phyloP scores from a whole-genome alignment of 2,888 invertebrate genomes.

The Meteorus colon region DNA sequence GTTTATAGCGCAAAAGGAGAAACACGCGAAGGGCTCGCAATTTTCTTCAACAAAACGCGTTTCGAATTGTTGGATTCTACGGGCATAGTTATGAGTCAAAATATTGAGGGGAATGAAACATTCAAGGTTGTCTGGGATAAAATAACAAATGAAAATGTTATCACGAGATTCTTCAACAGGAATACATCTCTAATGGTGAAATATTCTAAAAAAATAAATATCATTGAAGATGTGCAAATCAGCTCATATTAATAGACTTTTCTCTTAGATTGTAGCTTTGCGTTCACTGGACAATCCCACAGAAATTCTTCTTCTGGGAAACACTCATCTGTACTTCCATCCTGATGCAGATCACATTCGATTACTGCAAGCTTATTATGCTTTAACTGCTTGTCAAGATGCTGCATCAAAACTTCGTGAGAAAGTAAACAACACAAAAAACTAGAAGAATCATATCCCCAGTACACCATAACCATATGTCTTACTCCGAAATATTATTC shows the following conservation, averaged over 20 bases:
- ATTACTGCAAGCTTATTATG: constrained; percentile 86
- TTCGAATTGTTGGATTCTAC: constrained; percentile 79
- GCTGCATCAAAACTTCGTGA: constrained; percentile 73
- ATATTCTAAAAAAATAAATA: neutral
- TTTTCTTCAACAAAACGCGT: constrained; percentile 82
- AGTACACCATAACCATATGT: neutral
- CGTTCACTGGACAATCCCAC: constrained; percentile 76
- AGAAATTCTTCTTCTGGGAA: constrained; percentile 82
- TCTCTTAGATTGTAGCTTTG: constrained; percentile 74
- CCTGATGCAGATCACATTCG: constrained; percentile 93
- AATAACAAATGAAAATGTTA: constrained; percentile 78
- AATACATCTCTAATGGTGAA: constrained; percentile 81
- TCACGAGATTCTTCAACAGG: constrained; percentile 77
- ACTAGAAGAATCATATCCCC: constrained; percentile 15
- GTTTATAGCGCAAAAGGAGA: constrained; percentile 82
- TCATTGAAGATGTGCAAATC: neutral
- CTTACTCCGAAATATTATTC: constrained; percentile 45
- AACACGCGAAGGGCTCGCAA: constrained; percentile 87
- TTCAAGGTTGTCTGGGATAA: constrained; percentile 78
- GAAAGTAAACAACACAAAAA: constrained; percentile 55
- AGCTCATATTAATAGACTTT: neutral
- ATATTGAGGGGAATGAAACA: constrained; percentile 74
- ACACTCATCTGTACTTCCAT: constrained; percentile 95
- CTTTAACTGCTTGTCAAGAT: constrained; percentile 81
- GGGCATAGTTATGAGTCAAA: constrained; percentile 78